phyloP scores from a whole-genome alignment of 2,113 vertebrate genomes.

The Odobenus rosmarus region DNA sequence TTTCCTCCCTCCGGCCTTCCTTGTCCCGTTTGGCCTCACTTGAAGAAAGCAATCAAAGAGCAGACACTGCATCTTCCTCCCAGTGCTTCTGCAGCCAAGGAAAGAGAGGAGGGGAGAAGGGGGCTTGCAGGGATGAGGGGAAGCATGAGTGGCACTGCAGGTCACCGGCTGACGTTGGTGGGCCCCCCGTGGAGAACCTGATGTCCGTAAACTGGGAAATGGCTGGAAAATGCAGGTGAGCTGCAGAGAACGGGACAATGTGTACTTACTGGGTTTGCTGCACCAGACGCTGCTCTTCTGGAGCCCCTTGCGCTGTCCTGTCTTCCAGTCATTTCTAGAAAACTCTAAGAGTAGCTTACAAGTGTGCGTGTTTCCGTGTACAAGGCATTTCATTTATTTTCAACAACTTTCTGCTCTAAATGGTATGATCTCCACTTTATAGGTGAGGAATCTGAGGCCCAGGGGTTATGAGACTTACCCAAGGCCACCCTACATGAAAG shows the following conservation, averaged over 20 bases:
- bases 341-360: neutral
- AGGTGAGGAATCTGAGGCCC: neutral
- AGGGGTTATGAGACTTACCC: neutral
- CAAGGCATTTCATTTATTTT: neutral
- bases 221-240: neutral
- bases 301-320: neutral
- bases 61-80: neutral
- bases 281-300: neutral
- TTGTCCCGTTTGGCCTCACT: no score
- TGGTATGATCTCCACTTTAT: neutral
- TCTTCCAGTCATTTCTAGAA: neutral
- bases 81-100: neutral
- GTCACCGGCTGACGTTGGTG: accelerated
- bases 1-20: neutral
- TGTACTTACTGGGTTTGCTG: no score
- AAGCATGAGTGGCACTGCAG: neutral
- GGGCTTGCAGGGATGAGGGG: neutral
- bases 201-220: neutral
- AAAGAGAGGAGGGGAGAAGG: neutral
- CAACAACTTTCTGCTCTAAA: neutral
- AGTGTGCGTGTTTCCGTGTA: neutral
- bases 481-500: neutral
- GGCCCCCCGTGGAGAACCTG: neutral
- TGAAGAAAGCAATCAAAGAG: neutral
- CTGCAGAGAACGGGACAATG: accelerated